Base-by-base conservation (phyloP, 2,797 vertebrate species). In the Setipinna tenuifilis region DNA sequence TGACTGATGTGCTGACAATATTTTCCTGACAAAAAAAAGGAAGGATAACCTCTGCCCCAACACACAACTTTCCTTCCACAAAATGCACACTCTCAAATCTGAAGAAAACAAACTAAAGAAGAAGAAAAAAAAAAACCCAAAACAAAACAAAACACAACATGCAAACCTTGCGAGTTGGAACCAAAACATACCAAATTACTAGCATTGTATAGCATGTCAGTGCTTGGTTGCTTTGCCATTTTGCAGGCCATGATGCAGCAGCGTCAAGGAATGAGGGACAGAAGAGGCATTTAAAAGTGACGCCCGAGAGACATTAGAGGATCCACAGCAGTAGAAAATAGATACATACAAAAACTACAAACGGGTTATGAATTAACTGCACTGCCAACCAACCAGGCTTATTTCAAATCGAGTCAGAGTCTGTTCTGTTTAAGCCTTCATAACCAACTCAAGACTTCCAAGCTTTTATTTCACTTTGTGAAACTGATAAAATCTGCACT, bases 21-120 rank as follows among this genome's bases (percentile, higher is more conserved):
- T 75, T 54, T 54, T 54, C 50, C 50, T 54, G 50, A 54, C 50
- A 54, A 54, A 54, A 54, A 0, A 54, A 75, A 71, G n/a, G n/a
- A n/a, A n/a, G n/a, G 68, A 78, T 25, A 78, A 31, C 71, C 71
- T 35, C n/a, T 78, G 68, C 68, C 68, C 68, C 31, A 44, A 78
- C 65, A 41, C 71, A 78, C 71, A 75, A 41, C 16, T 78, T 21
- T 44, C 71, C 35, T 3, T 78, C 71, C 71, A 78, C 71, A 78
- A 78, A 35, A 6, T 31, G 10, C 23, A 12, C 71, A 41, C 71
- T 41, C 35, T 41, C 6, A 78, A 78, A 78, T 21, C 31, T 21
- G 31, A 78, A 78, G 68, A 31, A 71, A 71, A 54, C 50, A 54
- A 54, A 54, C 10, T 48, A 10, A 48, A 48, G 10, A 17, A 68